phyloP scores from a whole-genome alignment of 92 coral and sea anemone genomes.

The Pocillopora meandrina region DNA sequence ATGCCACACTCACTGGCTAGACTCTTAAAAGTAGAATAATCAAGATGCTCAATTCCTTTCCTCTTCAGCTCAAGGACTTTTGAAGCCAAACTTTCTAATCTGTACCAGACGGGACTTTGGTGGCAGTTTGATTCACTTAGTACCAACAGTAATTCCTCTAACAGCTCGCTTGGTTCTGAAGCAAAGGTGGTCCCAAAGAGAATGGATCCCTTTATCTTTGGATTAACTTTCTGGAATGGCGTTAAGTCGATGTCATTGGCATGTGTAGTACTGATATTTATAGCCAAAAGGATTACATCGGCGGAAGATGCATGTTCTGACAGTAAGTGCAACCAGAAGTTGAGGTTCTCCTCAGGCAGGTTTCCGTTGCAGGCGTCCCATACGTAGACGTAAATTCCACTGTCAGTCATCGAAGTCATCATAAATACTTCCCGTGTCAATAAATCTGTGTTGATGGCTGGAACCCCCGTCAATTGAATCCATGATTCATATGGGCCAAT shows the following conservation, averaged over 20 bases:
- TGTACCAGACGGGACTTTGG: constrained; percentile 31
- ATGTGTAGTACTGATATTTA: constrained; percentile 45
- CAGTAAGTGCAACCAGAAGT: constrained; percentile 62
- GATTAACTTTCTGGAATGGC: constrained; percentile 66
- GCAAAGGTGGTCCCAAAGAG: constrained; percentile 41
- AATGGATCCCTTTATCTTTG: constrained; percentile 53
- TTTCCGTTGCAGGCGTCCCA: constrained; percentile 58
- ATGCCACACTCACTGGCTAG: constrained; percentile 73
- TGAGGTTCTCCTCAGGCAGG: constrained; percentile 58
- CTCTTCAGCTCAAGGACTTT: constrained; percentile 29
- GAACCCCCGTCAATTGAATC: constrained; percentile 68
- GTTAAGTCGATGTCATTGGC: constrained; percentile 58
- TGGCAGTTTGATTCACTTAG: not conserved
- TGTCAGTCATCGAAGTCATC: constrained; percentile 64
- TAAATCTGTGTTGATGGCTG: constrained; percentile 40
- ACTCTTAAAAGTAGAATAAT: constrained; percentile 40
- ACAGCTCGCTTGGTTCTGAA: constrained; percentile 28
- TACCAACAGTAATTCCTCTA: constrained; percentile 33
- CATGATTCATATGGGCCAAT: constrained; percentile 16
- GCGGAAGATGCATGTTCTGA: constrained; percentile 49
- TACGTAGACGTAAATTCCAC: constrained; percentile 59
- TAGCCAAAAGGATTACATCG: constrained; percentile 57
- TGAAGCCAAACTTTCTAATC: constrained; percentile 30
- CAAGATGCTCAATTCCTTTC: constrained; percentile 29
- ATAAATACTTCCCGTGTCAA: constrained; percentile 44